These are phyloP conservation scores for Ammospiza nelsoni DNA, from an alignment of 2,113 vertebrate genomes.

Conservation along the genomic window DNA sequence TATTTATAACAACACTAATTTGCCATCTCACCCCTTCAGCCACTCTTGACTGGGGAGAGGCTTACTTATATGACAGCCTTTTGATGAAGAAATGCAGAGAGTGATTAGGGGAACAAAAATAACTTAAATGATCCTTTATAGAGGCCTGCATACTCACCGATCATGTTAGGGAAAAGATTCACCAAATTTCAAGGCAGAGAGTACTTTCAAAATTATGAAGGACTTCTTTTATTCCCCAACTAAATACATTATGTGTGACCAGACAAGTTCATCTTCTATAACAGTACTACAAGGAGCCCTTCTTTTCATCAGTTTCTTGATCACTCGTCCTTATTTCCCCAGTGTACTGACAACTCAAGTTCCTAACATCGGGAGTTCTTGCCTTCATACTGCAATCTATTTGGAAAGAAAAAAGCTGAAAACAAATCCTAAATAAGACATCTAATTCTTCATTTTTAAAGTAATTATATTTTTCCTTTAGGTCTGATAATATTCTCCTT, in stretches of 20 bases:
- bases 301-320: slow-evolving; percentile 16
- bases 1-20: background rate
- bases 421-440: background rate
- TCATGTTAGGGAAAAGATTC: background rate
- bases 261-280: background rate
- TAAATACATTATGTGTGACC: background rate
- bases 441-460: background rate
- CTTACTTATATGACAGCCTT: background rate
- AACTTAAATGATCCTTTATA: background rate
- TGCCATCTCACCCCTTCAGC: background rate
- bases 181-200: background rate
- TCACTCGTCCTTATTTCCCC: background rate
- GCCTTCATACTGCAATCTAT: background rate
- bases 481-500: background rate
- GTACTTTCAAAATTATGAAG: background rate
- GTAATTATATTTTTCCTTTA: background rate
- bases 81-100: background rate
- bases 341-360: background rate
- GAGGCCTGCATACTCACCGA: background rate
- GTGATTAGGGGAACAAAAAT: background rate
- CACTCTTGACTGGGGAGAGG: background rate
- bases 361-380: slow-evolving; percentile 30
- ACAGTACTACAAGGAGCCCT: background rate
- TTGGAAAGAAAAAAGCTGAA: background rate
- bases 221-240: background rate